Conservation (phyloP, 2,888 invertebrate genomes). For the Steinernema scapterisci region DNA sequence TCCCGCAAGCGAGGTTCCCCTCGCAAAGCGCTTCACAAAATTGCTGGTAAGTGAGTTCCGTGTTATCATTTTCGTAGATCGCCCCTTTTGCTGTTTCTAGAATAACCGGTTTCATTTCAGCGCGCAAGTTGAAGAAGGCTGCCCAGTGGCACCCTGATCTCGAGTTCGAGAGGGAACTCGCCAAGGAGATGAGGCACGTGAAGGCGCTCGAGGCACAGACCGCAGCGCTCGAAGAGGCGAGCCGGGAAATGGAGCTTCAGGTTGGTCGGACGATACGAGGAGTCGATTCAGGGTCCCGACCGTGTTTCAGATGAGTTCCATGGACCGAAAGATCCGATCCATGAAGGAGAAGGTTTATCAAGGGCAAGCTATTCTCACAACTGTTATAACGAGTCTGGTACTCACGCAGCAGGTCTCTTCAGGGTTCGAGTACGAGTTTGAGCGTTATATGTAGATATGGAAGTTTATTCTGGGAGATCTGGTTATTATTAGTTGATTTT, state of each 20-base stretch:
- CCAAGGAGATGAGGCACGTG: not conserved
- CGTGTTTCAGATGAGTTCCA: conserved; percentile 8
- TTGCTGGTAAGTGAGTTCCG: conserved; percentile 1
- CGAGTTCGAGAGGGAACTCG: conserved; percentile 9
- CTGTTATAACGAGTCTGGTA: conserved; percentile 3
- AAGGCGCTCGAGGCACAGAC: conserved; percentile 8
- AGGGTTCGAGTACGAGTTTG: conserved; percentile 23
- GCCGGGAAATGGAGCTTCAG: conserved; percentile 29
- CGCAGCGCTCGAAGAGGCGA: conserved; percentile 17
- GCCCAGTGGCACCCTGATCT: not conserved
- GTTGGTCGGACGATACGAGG: not conserved
- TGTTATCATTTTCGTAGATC: not conserved
- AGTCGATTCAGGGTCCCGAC: not conserved
- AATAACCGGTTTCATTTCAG: not conserved
- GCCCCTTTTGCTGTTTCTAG: not conserved
- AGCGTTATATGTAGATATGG: conserved; percentile 10
- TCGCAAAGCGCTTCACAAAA: conserved; percentile 11
- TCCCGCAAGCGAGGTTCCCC: not conserved
- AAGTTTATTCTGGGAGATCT: not conserved
- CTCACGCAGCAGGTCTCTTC: not conserved
- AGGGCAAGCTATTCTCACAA: not conserved
- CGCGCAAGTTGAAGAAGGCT: conserved; percentile 15
- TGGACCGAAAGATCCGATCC: not conserved
- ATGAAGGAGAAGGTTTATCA: conserved; percentile 11
- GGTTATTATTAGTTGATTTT: not conserved